These are phyloP conservation scores for Frankliniella fusca DNA, from an alignment of 2,888 invertebrate species.

Conservation along the genomic window DNA sequence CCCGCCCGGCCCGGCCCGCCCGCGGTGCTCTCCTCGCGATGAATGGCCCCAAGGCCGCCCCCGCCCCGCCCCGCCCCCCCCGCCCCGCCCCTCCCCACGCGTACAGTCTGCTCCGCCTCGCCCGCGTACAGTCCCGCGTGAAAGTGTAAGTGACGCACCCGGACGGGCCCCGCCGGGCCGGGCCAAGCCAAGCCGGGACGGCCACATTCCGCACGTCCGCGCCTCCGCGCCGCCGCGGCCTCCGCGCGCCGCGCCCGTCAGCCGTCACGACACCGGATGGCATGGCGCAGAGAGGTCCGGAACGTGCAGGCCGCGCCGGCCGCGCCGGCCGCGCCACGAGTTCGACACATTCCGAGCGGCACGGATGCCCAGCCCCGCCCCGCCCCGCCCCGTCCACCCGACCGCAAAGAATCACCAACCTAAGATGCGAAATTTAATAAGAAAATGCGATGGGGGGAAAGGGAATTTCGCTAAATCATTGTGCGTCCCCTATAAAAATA, in stretches of 20 bases:
- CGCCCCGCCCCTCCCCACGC: background rate
- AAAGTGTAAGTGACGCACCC: conserved; percentile 11
- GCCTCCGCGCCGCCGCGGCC: background rate
- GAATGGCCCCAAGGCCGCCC: background rate
- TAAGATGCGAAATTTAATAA: no score
- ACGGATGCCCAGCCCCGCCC: background rate
- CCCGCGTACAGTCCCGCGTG: background rate
- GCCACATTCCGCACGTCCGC: background rate
- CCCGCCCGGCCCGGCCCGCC: background rate
- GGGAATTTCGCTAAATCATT: no score
- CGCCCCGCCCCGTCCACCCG: background rate
- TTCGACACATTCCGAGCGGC: background rate
- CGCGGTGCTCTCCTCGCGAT: background rate
- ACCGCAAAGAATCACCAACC: no score
- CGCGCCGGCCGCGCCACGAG: background rate
- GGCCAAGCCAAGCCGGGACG: background rate
- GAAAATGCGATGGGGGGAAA: no score
- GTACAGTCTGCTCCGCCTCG: background rate
- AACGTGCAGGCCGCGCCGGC: background rate
- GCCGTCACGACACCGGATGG: background rate
- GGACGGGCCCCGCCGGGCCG: background rate
- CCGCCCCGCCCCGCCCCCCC: background rate
- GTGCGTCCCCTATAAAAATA: no score
- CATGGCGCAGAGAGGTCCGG: background rate
- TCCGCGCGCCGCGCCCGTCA: background rate